Evolutionary conservation across 1,140 invertebrate genomes (phyloP), one percentile per base, ranked within the genome.

Genomic region (Portunus trituberculatus): DNA sequence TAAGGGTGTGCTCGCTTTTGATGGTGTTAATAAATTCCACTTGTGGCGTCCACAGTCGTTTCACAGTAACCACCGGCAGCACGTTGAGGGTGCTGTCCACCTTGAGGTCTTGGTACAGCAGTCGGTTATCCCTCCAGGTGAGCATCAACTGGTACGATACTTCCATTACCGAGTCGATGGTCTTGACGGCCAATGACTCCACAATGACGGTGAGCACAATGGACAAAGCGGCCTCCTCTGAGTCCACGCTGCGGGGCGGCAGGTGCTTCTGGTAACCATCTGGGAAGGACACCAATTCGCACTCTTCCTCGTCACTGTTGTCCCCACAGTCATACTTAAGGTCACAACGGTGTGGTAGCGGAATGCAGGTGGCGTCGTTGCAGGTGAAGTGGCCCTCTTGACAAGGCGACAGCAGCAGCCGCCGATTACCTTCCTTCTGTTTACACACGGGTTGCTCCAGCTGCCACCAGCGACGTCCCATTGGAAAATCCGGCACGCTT

Each of bases 381-480:
- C 93, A 94, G 16, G 87, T 94, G 59, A 91, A 94, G 25, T 94
- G 59, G 4, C 90, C 48, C 0, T 31, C 29, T 25, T 59, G 52
- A n/a, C 93, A 94, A 0, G 93, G 29, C 20, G 93, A 46, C 59
- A 94, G 39, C 32, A 95, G 67, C 4, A 96, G 82, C 4, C 92
- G 76, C 46, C 86, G 32, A 16, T 84, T 48, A 25, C 92, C 88
- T 20, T n/a, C 10, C 59, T 93, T 89, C 32, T 96, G 92, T 7
- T 82, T 46, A 86, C 96, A 96, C 39, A 95, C 90, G 20, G 32
- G 39, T 7, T 45, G 59, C 39, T 91, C 48, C 52, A 96, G 39
- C 29, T 16, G 89, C 96, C 96, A 96, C 45, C 52, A 45, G 4
- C 95, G 89, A 10, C 96, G 89, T 0, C 96, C 96, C 96, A 96